A percentile compares a stretch with the other conserved stretches of the same genome.
Conservation (phyloP, 2,888 invertebrate species). For the Drosophila tanythrix region DNA sequence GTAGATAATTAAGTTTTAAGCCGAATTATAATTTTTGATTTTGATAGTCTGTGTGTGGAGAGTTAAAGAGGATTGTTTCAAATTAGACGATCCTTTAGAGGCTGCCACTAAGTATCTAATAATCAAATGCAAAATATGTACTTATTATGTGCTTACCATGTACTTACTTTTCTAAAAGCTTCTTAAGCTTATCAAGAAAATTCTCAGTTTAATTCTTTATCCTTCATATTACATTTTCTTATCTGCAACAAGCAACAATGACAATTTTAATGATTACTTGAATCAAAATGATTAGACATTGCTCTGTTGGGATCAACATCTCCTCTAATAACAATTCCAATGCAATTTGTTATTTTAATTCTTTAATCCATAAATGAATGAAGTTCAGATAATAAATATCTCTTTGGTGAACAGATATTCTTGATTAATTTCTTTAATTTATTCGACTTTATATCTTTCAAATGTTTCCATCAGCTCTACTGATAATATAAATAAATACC, state of each 20-base stretch:
- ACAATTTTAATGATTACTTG: background rate
- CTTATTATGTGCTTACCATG: too few relatives aligned
- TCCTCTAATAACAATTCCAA: background rate
- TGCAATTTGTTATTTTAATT: background rate
- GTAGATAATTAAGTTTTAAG: background rate
- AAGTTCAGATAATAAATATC: background rate
- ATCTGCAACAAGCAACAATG: background rate
- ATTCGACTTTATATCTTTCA: background rate
- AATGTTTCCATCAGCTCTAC: background rate
- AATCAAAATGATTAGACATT: background rate
- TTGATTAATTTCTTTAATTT: background rate
- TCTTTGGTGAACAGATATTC: background rate
- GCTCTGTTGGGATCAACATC: background rate
- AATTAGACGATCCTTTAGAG: background rate
- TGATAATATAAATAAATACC: constrained; percentile 13
- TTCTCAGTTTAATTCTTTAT: background rate
- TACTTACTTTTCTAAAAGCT: background rate
- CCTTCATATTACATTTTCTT: background rate
- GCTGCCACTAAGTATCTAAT: background rate
- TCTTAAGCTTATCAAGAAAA: background rate
- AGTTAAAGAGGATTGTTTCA: background rate
- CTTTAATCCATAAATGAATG: background rate
- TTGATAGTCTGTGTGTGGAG: background rate
- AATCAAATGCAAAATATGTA: background rate
- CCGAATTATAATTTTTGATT: background rate